Evolutionary conservation across 1,140 invertebrate genomes (phyloP).

Genomic region (Campoletis sonorensis): DNA sequence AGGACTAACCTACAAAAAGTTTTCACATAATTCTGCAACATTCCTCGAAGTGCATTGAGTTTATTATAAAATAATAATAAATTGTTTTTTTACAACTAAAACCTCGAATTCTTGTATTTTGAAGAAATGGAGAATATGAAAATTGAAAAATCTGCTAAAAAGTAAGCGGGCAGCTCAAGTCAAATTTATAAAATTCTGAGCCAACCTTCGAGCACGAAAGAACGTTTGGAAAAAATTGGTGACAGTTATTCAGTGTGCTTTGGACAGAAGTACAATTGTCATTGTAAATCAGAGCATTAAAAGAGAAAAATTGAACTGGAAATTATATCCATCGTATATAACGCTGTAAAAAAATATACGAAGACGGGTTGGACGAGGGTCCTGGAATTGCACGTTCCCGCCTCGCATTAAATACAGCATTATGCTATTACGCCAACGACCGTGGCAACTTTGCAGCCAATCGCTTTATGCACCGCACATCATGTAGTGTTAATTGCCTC

Average conservation of each 20-base stretch:
- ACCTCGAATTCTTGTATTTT: no score
- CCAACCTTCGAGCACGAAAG: no score
- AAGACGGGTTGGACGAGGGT: neutral
- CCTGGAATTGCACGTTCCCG: slow-evolving; percentile 43
- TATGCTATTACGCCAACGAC: slow-evolving; percentile 66
- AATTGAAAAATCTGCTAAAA: no score
- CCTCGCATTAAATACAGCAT: slow-evolving; percentile 75
- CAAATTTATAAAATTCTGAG: no score
- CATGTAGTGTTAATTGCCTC: slow-evolving; percentile 69
- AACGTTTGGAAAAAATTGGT: slow-evolving; percentile 50
- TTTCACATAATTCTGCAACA: no score
- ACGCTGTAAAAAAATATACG: slow-evolving; percentile 59
- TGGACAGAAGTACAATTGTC: slow-evolving; percentile 69
- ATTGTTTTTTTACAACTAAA: no score
- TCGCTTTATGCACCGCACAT: slow-evolving; percentile 59
- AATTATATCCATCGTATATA: slow-evolving; percentile 70
- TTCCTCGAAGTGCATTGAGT: no score
- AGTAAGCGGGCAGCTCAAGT: no score
- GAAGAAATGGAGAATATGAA: no score
- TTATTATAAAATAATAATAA: no score
- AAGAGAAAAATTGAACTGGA: slow-evolving; percentile 55
- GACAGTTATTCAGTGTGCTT: slow-evolving; percentile 68
- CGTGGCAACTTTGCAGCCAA: slow-evolving; percentile 44
- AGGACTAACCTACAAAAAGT: no score
- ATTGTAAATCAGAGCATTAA: slow-evolving; percentile 75